Conservation (phyloP, 1,140 invertebrate genomes). For the Bombus confusus region DNA sequence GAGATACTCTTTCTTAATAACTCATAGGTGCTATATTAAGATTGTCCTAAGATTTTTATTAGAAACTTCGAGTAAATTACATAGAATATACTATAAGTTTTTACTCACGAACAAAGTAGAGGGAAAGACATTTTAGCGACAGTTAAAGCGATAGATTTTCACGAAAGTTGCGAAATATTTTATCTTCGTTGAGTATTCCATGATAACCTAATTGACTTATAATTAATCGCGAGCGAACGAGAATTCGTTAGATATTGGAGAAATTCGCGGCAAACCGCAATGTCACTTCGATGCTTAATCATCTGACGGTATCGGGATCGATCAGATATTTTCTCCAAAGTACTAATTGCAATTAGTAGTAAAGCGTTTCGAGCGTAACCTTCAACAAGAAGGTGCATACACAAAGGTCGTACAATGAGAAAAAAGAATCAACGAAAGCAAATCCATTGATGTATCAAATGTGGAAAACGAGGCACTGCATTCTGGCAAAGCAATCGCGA, state of each 20-base stretch:
- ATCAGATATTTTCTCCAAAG: not conserved
- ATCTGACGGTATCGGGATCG: not conserved
- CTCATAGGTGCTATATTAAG: slow-evolving; percentile 11
- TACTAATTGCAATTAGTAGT: slow-evolving; percentile 19
- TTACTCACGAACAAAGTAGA: not conserved
- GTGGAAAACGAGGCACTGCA: not conserved
- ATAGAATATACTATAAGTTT: not conserved
- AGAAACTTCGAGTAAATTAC: not conserved
- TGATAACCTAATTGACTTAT: not conserved
- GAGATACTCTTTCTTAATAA: not conserved
- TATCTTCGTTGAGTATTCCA: too few species aligned
- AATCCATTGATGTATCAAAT: not conserved
- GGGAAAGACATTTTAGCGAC: not conserved
- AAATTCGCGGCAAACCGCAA: not conserved
- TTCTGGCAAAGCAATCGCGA: not conserved
- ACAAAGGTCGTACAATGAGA: not conserved
- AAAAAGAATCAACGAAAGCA: not conserved
- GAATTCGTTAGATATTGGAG: not conserved
- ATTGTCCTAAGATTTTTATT: not conserved
- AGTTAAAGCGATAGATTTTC: not conserved
- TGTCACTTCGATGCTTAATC: slow-evolving; percentile 8
- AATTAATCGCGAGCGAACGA: not conserved
- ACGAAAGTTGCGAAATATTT: too few species aligned
- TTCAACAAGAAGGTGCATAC: not conserved
- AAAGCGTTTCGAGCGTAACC: not conserved